These are phyloP conservation scores for Charadrius vociferus DNA, from an alignment of 2,113 vertebrate species.

Conservation along the genomic window DNA sequence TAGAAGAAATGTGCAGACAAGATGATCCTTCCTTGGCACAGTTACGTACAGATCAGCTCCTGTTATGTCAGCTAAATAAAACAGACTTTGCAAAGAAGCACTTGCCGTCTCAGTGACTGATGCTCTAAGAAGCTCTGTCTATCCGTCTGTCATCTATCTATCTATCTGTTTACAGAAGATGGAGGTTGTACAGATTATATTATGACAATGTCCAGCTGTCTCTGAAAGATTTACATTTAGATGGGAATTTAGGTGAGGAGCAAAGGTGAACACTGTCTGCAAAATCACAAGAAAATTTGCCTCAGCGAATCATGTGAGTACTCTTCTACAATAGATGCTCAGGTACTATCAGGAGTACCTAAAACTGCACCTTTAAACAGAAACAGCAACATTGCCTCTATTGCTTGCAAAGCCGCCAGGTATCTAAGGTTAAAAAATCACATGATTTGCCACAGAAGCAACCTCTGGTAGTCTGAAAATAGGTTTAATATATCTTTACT, in stretches of 20 bases:
- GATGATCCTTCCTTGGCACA: slow-evolving; percentile 56
- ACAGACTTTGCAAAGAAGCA: neutral
- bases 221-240: neutral
- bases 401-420: neutral
- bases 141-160: neutral
- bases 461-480: neutral
- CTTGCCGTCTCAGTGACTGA: neutral
- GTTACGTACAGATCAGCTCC: slow-evolving; percentile 18
- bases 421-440: neutral
- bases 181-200: neutral
- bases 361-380: neutral
- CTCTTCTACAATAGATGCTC: neutral
- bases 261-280: neutral
- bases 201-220: neutral
- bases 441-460: neutral
- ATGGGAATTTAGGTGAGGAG: neutral
- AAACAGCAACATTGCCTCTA: neutral
- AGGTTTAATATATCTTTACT: neutral
- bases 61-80: slow-evolving; percentile 41
- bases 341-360: neutral
- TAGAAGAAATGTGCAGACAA: slow-evolving; percentile 54
- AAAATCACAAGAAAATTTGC: neutral
- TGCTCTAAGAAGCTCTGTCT: neutral
- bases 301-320: neutral
- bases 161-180: neutral